Base-by-base conservation (phyloP, 2,797 vertebrate genomes). In the Erpetoichthys calabaricus region DNA sequence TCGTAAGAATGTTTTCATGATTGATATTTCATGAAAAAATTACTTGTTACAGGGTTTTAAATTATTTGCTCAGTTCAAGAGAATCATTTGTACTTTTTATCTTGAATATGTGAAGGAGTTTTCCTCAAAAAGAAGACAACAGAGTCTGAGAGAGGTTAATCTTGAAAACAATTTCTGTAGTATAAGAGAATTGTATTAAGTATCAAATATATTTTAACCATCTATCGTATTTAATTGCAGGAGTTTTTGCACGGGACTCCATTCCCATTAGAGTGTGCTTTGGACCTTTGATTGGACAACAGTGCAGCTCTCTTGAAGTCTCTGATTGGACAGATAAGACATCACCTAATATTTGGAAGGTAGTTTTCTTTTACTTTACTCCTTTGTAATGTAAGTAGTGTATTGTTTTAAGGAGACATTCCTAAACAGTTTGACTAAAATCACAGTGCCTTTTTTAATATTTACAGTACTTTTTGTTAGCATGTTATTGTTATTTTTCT, bases 281-380 rank as follows among this genome's bases (percentile, higher is more conserved):
- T 59, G 96, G 96, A 60, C 96, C 95, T 9, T 77, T 99, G 69
- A 84, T 97, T 0, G 96, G 96, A 49, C 95, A 95, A 72, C 93
- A 98, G 55, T 97, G 94, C 64, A 91, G 91, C 74, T 92, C 87
- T 2, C 82, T 94, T 64, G 92, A 97, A 60, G 87, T 97, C 25
- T 88, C 89, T 0, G 89, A 92, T 64, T 98, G 94, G 95, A 87
- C 90, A 44, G 91, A 97, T 63, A 98, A 98, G 75, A 86, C 86
- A 54, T 84, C 88, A 0, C 92, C 82, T 71, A 91, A 94, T 59
- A 78, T 97, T 67, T 98, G 96, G 95, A 98, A 99, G 92, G 96
- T 99, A n/a, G 65, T 82, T 73, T 8, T 55, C 46, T 51, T 25
- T 25, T 25, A 25, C 25, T 25, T 25, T 25, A 25, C 25, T 25